Evolutionary conservation across 2,888 invertebrate species (phyloP), one percentile per base, ranked within the genome.

Genomic region (Stenodema calcarata): DNA sequence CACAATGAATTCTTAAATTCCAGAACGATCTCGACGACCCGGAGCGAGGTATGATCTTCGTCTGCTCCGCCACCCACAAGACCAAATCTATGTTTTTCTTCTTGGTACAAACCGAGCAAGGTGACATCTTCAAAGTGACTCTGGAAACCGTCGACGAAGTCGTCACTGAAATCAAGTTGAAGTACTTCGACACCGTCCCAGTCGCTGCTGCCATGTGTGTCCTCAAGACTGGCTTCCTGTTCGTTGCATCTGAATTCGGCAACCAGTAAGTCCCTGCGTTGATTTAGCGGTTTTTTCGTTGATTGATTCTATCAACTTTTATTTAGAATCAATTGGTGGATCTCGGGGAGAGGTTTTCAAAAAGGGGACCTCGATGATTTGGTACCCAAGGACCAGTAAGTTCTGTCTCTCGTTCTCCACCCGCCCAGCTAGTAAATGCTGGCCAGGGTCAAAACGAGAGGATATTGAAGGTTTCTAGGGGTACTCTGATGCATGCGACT

Each of bases 11-110:
- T 7, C 35, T 2, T 4, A 35, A 4, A 89, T 89, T 90, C 84
- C 90, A 93, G 93, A 99, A 99, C 92, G 99, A 99, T 92, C 93
- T 99, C 87, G 99, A 99, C 92, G 99, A 99, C 92, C 99, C 99
- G 0, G 99, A 99, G 90, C 93, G 99, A 89, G 99, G 99, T 88
- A 98, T 99, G 97, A 98, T 99, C 89, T 99, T 99, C 92, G 99
- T 99, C 12, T 98, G 98, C 91, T 98, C 98, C 4, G 99, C 99
- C 7, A 99, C 99, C 0, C 99, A 99, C 91, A 99, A 99, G 91
- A 99, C 99, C 0, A 99, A 99, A 91, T 96, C 97, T 41, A 99
- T 99, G 98, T 99, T 98, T 91, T 99, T 99, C 93, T 99, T 99
- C 92, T 92, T 99, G 90, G 97, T 98, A 4, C 99, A 99, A 93